Evolutionary conservation across 1,140 invertebrate species (phyloP), one percentile per base, ranked within the genome.

Genomic region (Drosophila nebulosa): DNA sequence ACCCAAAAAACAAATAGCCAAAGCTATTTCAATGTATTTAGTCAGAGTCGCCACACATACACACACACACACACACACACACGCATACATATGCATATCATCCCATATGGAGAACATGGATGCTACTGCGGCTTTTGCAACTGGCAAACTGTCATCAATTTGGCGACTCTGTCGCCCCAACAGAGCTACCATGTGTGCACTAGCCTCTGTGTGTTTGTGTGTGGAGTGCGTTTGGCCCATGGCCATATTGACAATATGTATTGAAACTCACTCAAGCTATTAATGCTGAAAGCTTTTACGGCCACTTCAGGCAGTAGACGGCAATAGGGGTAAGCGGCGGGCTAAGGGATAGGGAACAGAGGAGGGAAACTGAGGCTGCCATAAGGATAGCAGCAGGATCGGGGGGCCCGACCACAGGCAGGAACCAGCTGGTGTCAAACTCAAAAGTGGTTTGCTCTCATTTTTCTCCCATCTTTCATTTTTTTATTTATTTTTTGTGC

Each of bases 141-240:
- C 83, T 86, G 83, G 83, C 83, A 88, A 88, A 88, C 83, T 86
- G 83, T 86, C 83, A 86, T 88, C 83, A 86, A 86, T 86, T 86
- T 88, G 65, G 75, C 71, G 81, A 71, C 66, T 75, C 69, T 65
- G 65, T 65, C 60, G 6, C 69, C 12, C 26, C 58, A 9, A 6
- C 27, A 30, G 7, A 30, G 7, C 27, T 30, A 42, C 59, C 72
- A 24, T 27, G 12, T 52, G 5, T 62, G 60, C 42, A 9, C 7
- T 18, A 9, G 56, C 42, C 21, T 1, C 7, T 46, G 53, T 66
- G 55, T 70, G 64, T 64, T 55, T 52, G 58, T 46, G 42, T 57
- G 62, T 46, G 56, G 10, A 14, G 57, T 32, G 69, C 71, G 69
- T 56, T 85, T 86, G 83, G 83, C 83, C 81, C 81, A 85, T 85